These are phyloP conservation scores for Hafferia zeledoni DNA, from an alignment of 2,797 vertebrate species.

Conservation along the genomic window DNA sequence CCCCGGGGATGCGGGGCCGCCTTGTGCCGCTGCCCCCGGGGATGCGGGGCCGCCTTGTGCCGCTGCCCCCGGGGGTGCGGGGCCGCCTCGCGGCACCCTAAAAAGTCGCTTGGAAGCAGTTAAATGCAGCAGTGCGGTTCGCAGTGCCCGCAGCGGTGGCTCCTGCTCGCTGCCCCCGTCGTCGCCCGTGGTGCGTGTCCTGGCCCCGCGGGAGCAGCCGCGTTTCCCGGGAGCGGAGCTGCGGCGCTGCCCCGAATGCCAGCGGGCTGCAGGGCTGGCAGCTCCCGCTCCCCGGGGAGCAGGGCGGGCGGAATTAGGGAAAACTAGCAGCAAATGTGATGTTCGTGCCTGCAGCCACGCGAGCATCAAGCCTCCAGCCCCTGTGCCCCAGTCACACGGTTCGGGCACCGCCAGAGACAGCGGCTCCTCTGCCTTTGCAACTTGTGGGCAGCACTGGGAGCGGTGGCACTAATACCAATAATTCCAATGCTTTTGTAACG, in stretches of 20 bases:
- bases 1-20: not conserved
- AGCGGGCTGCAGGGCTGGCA: rapidly evolving
- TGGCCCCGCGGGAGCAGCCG: not conserved
- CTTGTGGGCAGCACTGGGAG: rapidly evolving
- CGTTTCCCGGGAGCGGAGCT: not conserved
- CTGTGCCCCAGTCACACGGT: rapidly evolving
- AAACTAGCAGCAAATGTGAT: rapidly evolving
- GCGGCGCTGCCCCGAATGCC: not conserved
- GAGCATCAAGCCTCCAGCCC: rapidly evolving
- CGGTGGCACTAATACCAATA: rapidly evolving
- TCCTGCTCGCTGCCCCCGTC: not conserved
- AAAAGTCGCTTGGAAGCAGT: not conserved
- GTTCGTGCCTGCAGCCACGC: not conserved
- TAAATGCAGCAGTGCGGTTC: rapidly evolving
- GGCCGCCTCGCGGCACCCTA: not conserved
- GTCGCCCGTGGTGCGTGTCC: rapidly evolving
- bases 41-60: not conserved
- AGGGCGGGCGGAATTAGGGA: too few relatives aligned
- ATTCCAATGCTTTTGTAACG: not conserved
- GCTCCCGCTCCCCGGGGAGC: not conserved
- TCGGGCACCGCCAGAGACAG: rapidly evolving
- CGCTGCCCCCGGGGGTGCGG: not conserved
- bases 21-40: not conserved
- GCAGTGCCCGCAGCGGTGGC: rapidly evolving
- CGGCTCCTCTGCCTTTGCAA: rapidly evolving